Percentiles rank a stretch among this genome's conserved stretches.
Conservation (phyloP, 1,140 invertebrate species). For the Camponotus vicinus region DNA sequence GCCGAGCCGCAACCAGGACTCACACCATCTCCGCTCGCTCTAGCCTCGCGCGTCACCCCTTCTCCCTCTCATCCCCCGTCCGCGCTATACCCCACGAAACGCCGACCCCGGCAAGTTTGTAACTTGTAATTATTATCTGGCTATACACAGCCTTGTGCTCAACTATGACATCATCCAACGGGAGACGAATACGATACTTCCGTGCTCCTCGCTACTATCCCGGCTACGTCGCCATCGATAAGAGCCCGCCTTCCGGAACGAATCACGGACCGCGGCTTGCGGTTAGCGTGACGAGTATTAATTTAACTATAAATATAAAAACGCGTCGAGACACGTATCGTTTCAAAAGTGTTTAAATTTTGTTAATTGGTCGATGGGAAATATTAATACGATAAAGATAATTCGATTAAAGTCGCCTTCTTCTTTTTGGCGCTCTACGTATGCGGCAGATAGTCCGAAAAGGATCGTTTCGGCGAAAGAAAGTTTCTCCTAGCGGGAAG, state of each 20-base stretch:
- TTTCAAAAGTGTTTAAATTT: neutral
- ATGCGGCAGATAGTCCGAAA: neutral
- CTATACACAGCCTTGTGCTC: slow-evolving; percentile 63
- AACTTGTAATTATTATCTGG: slow-evolving; percentile 81
- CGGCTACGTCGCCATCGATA: slow-evolving; percentile 24
- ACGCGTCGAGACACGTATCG: neutral
- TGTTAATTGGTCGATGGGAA: neutral
- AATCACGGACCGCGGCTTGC: slow-evolving; percentile 38
- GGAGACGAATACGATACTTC: slow-evolving; percentile 67
- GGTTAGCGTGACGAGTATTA: neutral
- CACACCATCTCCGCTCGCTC: slow-evolving; percentile 54
- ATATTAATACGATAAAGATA: neutral
- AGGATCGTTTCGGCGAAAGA: slow-evolving; percentile 12
- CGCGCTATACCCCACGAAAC: slow-evolving; percentile 71
- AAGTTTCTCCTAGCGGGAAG: slow-evolving; percentile 17
- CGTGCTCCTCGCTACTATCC: slow-evolving; percentile 8
- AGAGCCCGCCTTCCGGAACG: slow-evolving; percentile 40
- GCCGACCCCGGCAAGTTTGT: slow-evolving; percentile 77
- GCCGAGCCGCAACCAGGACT: slow-evolving; percentile 78
- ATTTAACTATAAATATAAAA: neutral
- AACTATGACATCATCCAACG: slow-evolving; percentile 65
- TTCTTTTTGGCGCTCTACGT: too few relatives aligned
- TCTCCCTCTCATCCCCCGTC: too few relatives aligned
- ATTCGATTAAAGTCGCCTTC: too few relatives aligned
- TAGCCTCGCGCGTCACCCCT: slow-evolving; percentile 2